Conservation (phyloP, 2,113 vertebrate genomes). For the Zosterops borbonicus region DNA sequence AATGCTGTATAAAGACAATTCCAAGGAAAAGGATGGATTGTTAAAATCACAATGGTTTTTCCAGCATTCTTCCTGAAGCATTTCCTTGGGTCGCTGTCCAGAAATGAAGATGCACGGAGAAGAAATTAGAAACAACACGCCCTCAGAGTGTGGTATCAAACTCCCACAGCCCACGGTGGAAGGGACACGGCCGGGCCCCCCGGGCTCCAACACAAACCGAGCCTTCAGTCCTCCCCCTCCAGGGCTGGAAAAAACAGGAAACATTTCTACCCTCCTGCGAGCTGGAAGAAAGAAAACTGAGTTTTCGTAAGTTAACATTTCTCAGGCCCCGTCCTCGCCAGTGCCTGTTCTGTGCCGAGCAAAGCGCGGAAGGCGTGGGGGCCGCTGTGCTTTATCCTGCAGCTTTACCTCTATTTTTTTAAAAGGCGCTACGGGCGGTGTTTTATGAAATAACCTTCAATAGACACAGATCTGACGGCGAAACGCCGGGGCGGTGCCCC, state of each 20-base stretch:
- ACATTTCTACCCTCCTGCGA: neutral
- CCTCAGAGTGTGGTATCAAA: fast-evolving
- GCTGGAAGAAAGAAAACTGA: neutral
- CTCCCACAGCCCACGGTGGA: fast-evolving
- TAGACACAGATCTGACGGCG: neutral
- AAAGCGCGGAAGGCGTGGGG: fast-evolving
- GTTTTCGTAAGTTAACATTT: fast-evolving
- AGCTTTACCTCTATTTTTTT: neutral
- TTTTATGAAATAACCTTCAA: neutral
- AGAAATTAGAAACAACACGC: neutral
- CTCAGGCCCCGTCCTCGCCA: no score
- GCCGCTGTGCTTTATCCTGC: fast-evolving
- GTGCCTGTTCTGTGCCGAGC: neutral
- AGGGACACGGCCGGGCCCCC: no score
- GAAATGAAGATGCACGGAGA: neutral
- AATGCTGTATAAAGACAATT: neutral
- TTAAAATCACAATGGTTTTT: neutral
- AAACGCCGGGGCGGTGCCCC: no score
- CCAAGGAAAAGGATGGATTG: neutral
- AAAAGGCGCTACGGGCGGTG: fast-evolving
- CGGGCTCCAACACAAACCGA: neutral
- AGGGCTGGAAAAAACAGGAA: neutral
- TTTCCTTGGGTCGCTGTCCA: neutral
- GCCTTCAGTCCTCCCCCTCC: neutral
- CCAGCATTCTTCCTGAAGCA: neutral